These are phyloP conservation scores for Artibeus jamaicensis DNA, from an alignment of 2,797 vertebrate genomes.

Conservation along the genomic window DNA sequence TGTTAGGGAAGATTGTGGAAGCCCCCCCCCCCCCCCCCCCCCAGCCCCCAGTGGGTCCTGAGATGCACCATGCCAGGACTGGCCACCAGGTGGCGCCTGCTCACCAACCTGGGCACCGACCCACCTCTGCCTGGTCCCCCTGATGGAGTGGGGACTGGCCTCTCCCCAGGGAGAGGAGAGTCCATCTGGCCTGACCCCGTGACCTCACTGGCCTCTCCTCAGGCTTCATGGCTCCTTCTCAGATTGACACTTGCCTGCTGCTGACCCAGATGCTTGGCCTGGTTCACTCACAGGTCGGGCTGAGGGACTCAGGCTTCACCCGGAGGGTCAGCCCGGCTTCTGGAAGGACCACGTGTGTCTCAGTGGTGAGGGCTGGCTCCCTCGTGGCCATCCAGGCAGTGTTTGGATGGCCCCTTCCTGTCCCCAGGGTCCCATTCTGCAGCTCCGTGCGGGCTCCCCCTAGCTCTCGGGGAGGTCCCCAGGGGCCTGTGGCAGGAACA, in stretches of 20 bases:
- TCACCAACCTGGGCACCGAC: background rate
- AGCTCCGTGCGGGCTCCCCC: accelerated
- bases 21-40: accelerated
- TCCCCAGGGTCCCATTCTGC: accelerated
- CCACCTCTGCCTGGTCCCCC: too few relatives aligned
- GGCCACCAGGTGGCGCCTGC: constrained; percentile 37
- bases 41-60: background rate
- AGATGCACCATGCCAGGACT: accelerated
- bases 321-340: background rate
- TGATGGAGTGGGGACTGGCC: background rate
- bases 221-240: background rate
- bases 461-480: background rate
- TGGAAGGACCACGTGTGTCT: background rate
- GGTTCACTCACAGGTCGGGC: background rate
- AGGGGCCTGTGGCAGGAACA: too few relatives aligned
- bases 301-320: too few relatives aligned
- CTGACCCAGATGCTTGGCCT: background rate
- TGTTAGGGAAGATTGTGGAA: background rate
- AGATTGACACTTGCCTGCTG: background rate
- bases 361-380: background rate
- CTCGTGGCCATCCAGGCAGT: background rate
- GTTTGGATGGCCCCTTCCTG: too few relatives aligned
- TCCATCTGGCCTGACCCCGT: accelerated
- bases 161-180: too few relatives aligned
- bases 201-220: background rate